Evolutionary conservation across 53 echinoderm and acorn worm species (phyloP), one percentile per base, ranked within the genome.

Genomic region (Apostichopus leukothele): DNA sequence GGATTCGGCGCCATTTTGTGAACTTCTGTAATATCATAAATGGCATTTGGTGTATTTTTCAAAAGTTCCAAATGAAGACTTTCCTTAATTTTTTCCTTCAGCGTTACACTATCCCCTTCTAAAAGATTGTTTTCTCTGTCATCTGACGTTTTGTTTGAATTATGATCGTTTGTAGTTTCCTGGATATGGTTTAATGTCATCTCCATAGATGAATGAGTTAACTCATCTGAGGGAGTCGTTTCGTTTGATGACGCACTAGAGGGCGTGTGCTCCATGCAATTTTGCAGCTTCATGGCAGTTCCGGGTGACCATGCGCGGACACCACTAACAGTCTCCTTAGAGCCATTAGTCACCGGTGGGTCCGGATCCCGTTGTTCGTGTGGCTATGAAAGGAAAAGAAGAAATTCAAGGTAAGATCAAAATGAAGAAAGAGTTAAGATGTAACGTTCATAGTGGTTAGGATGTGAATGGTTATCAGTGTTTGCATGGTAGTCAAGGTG

Each of bases 211-310:
- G 66, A 59, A 19, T 22, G 18, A 3, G 13, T 21, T 9, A 84
- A 84, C 14, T 39, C 14, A 8, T 84, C 84, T 9, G 66, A 63
- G 6, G 84, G 84, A 20, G 85, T 60, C 14, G 27, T 85, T 39
- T 85, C 85, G 16, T 11, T 39, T 67, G 84, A 63, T 27, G 85
- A 66, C 68, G 85, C 14, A 22, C 85, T 25, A 21, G 85, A 85
- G 12, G 60, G 67, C 66, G 85, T 27, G 83, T 91, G 86, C 76
- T 93, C 93, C 93, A 93, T 93, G 63, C 91, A 91, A 83, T 93
- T 87, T 39, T 89, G 91, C 68, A 93, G 88, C 91, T 93, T 93
- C 93, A 93, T 93, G 78, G 63, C 89, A 27, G 67, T 18, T 67
- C 50, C n/a, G 9, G 50, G 14, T 39, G 27, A 13, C 50, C 50